Conservation (phyloP, 2,113 vertebrate species). For the Callithrix jacchus region DNA sequence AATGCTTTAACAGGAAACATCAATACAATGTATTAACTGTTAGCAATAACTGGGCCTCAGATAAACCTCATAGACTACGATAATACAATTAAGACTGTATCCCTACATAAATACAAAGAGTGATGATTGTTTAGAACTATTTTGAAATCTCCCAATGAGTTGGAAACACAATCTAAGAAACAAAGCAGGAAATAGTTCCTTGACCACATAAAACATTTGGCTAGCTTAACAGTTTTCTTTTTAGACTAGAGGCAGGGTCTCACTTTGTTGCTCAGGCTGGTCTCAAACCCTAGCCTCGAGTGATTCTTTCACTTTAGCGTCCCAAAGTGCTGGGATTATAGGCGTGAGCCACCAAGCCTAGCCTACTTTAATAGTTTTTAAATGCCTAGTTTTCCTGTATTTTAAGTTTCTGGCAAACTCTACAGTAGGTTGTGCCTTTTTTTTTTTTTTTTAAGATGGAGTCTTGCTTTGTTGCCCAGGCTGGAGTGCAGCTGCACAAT, state of each 20-base stretch:
- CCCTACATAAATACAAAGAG: too few species aligned
- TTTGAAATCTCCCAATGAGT: neutral
- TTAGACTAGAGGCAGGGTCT: neutral
- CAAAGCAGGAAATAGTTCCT: neutral
- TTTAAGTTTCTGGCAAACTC: conserved; percentile 24
- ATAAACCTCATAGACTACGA: neutral
- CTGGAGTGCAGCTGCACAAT: too few species aligned
- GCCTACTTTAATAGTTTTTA: conserved; percentile 9
- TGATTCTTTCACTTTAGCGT: neutral
- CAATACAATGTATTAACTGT: neutral
- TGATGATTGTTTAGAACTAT: neutral
- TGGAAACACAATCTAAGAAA: neutral
- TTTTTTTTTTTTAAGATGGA: too few species aligned
- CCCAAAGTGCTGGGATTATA: neutral
- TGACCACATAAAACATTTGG: neutral
- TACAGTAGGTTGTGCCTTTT: too few species aligned
- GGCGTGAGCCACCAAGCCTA: neutral
- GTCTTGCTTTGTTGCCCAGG: too few species aligned
- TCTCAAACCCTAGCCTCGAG: neutral
- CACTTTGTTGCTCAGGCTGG: neutral
- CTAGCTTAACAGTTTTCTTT: neutral
- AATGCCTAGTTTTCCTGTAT: neutral
- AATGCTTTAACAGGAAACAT: neutral
- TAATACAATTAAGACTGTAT: too few species aligned
- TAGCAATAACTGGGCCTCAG: too few species aligned